These are phyloP conservation scores for Lepidurus arcticus DNA, from an alignment of 1,140 invertebrate species.

Conservation along the genomic window DNA sequence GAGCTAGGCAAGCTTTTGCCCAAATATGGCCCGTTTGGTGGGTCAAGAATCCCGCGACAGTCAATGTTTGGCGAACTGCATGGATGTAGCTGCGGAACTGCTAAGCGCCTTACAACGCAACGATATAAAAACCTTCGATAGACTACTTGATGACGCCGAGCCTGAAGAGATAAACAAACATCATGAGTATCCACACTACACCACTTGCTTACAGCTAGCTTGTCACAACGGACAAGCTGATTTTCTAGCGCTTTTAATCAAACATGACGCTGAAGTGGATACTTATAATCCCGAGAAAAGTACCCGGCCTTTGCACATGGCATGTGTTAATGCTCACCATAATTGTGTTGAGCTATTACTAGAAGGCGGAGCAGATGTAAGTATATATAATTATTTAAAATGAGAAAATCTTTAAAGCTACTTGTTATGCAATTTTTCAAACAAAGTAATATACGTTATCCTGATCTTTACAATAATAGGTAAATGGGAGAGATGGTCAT, in stretches of 20 bases:
- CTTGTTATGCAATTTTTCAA: not conserved
- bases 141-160: not conserved
- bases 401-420: not conserved
- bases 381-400: not conserved
- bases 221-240: constrained; percentile 44
- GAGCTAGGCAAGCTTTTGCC: not conserved
- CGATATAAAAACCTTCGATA: not conserved
- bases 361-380: constrained; percentile 28
- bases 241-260: constrained; percentile 46
- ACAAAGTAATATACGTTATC: no score
- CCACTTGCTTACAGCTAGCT: constrained; percentile 52
- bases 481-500: constrained; percentile 25
- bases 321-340: constrained; percentile 11
- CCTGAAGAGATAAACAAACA: constrained; percentile 45
- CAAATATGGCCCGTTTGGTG: not conserved
- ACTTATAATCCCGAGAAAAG: not conserved
- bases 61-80: constrained; percentile 5
- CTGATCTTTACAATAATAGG: not conserved
- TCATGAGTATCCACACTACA: constrained; percentile 46
- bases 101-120: not conserved
- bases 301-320: constrained; percentile 26
- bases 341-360: constrained; percentile 26
- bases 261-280: constrained; percentile 29
- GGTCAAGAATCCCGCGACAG: not conserved
- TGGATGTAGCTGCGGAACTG: not conserved